Conservation (phyloP, 2,888 invertebrate species). For the Boloria selene region DNA sequence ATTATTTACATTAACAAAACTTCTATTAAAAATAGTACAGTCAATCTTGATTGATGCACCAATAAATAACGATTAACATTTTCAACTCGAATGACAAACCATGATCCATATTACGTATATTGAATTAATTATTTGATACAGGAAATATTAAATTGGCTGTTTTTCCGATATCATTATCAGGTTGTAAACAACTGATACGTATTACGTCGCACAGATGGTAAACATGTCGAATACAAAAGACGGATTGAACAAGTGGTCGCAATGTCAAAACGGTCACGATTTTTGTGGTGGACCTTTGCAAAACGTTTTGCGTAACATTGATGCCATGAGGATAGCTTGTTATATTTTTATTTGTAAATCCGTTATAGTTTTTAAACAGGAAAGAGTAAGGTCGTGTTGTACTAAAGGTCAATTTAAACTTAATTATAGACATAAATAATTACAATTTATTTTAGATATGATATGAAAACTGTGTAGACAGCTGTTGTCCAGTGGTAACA, state of each 20-base stretch:
- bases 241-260: neutral
- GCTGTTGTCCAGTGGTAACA: too few species aligned
- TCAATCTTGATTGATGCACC: too few species aligned
- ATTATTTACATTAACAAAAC: too few species aligned
- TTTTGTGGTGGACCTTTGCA: slow-evolving; percentile 12
- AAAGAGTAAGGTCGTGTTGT: too few species aligned
- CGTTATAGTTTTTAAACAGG: neutral
- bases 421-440: neutral
- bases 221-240: slow-evolving; percentile 18
- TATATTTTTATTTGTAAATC: neutral
- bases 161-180: slow-evolving; percentile 11
- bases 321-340: slow-evolving; percentile 1
- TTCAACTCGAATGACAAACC: too few species aligned
- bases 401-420: too few species aligned
- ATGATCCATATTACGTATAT: neutral
- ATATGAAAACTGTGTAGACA: slow-evolving; percentile 10
- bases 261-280: slow-evolving; percentile 21
- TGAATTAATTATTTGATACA: neutral
- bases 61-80: too few species aligned
- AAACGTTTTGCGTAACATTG: slow-evolving; percentile 10
- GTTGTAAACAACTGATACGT: slow-evolving; percentile 11
- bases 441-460: neutral
- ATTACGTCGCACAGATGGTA: slow-evolving; percentile 3
- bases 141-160: slow-evolving; percentile 4
- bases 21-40: too few species aligned